Conservation (phyloP, 2,888 invertebrate genomes). For the Perizoma flavofasciatum region DNA sequence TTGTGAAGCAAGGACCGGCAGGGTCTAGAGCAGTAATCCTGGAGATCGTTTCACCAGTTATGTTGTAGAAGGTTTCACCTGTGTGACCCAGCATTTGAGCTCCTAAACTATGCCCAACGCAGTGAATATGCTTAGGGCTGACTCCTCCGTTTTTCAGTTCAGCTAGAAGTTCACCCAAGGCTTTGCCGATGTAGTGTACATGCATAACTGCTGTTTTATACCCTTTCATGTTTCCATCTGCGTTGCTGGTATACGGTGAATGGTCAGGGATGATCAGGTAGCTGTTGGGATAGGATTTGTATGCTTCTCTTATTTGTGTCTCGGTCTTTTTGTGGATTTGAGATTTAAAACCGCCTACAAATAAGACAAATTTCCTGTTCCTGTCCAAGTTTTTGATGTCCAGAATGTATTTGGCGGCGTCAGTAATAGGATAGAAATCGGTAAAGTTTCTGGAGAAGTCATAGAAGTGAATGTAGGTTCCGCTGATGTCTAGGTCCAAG, state of each 20-base stretch:
- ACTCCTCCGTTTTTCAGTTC: conserved; percentile 37
- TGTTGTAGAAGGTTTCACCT: conserved; percentile 29
- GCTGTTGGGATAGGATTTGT: conserved; percentile 38
- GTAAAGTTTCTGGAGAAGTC: conserved; percentile 58
- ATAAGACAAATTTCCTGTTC: conserved; percentile 62
- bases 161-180: conserved; percentile 37
- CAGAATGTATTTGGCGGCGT: conserved; percentile 63
- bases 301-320: conserved; percentile 39
- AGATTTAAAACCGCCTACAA: conserved; percentile 71
- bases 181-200: conserved; percentile 43
- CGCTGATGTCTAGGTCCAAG: conserved; percentile 63
- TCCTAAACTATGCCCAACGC: conserved; percentile 44
- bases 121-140: conserved; percentile 34
- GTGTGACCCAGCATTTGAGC: conserved; percentile 40
- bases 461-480: conserved; percentile 65
- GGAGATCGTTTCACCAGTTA: conserved; percentile 32
- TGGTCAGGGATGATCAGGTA: conserved; percentile 45
- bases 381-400: conserved; percentile 57
- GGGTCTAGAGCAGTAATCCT: conserved; percentile 42
- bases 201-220: conserved; percentile 44
- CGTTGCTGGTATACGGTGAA: conserved; percentile 40
- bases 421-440: conserved; percentile 54
- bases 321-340: conserved; percentile 60
- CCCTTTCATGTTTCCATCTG: conserved; percentile 35
- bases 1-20: conserved; percentile 39